Base-by-base conservation (phyloP, 1,140 invertebrate genomes). In the Calycopis cecrops region DNA sequence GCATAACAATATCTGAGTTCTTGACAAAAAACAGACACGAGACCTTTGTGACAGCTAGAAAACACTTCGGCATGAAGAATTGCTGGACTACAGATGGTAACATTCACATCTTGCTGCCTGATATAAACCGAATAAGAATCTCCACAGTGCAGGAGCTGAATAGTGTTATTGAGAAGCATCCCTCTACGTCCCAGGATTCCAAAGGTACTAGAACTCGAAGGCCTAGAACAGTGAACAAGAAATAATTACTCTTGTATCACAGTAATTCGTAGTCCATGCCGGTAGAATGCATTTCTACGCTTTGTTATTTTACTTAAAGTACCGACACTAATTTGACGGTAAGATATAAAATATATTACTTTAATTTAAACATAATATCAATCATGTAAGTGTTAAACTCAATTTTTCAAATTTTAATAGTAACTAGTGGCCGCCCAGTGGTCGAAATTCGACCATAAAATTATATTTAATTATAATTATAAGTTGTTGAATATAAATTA, bases 31-130 rank as follows among this genome's bases (percentile, higher is more conserved):
- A 11, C 11, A 18, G n/a, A n/a, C n/a, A 50, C 1, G 48, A 17
- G 38, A 18, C 42, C n/a, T 51, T 57, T 33, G 28, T 28, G 11
- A 28, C 21, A n/a, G 40, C 52, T 12, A 47, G 40, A 16, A 55
- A 55, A 12, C 42, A 47, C 35, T 48, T 48, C 9, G 42, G 52
- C 10, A 35, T 47, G 2, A 47, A 12, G 11, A 55, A 16, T 16
- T 55, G 52, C 14, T 55, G 52, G 52, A 55, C 52, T 28, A 9
- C 18, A 6, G 55, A 51, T 28, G 48, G 37, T 14, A 34, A 21
- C 38, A 51, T 57, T n/a, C 4, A 51, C 18, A 48, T 48, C 35
- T 11, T 28, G 9, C 37, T 52, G 0, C 35, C 9, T 17, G 35
- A 52, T 10, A 18, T 17, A 40, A 52, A n/a, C 9, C 12, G 35